Base-by-base conservation (phyloP, 2,888 invertebrate species). In the Nomada hirtipes region DNA sequence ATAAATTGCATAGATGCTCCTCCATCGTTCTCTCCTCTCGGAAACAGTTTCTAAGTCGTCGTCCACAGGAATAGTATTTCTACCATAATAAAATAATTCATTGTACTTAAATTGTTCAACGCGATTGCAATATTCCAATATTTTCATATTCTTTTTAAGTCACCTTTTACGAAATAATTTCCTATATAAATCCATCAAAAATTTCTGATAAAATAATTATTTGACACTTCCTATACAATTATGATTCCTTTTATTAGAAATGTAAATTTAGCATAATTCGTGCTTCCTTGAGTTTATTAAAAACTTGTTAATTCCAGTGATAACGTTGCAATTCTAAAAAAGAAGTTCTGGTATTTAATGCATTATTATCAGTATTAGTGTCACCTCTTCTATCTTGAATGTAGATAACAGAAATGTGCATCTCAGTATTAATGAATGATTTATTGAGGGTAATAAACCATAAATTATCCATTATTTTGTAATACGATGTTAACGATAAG, bases 1-100 rank as follows among this genome's bases (percentile, higher is more conserved):
- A 94, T 98, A 98, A 91, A 98, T 97, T 60, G 97, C 95, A 91
- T 97, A 96, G 83, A 98, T 95, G 84, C 98, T 98, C 86, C 96
- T 95, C 97, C 97, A 97, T 94, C 98, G 95, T 92, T 96, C 95
- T 87, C 95, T 95, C 87, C 96, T 96, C 92, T 97, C 96, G 79
- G 94, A 94, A 60, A 94, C 92, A 7, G 96, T 97, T 95, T 98
- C 98, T 90, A 97, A 94, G 75, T 94, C 94, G 90, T 95, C 95
- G 59, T 87, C 88, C n/a, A 79, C 63, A 20, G 65, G 53, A 76
- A 60, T 11, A 73, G 4, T 57, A 10, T 29, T 69, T 15, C 88
- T 88, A 23, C 53, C 60, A 77, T 15, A 50, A 53, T 4, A 15
- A 26, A 59, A 57, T 59, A 42, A 36, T 7, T 70, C 11, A 57